These are phyloP conservation scores for Carabus problematicus DNA, from an alignment of 2,888 invertebrate genomes.

Conservation along the genomic window DNA sequence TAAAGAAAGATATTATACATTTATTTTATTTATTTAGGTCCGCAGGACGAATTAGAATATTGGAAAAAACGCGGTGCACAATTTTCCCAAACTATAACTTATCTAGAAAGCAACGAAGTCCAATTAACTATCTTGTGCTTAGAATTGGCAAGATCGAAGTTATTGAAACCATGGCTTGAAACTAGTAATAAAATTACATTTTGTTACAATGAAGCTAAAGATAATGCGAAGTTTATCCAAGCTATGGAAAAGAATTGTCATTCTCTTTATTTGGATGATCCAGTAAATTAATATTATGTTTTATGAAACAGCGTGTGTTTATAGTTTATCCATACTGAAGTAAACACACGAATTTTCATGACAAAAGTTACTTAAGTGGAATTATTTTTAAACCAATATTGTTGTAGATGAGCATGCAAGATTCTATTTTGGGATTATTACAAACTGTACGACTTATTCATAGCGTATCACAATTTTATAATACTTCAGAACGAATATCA, in stretches of 20 bases:
- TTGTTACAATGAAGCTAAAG: constrained; percentile 94
- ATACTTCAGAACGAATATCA: constrained; percentile 94
- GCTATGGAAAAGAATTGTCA: constrained; percentile 95
- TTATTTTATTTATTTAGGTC: constrained; percentile 64
- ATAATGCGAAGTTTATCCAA: constrained; percentile 94
- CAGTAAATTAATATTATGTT: constrained; percentile 64
- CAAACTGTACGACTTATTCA: constrained; percentile 94
- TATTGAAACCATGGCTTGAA: constrained; percentile 82
- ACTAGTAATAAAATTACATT: constrained; percentile 91
- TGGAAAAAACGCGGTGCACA: constrained; percentile 96
- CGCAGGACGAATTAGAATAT: constrained; percentile 93
- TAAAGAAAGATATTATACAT: too few relatives aligned
- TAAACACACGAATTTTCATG: constrained; percentile 13
- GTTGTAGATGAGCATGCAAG: constrained; percentile 80
- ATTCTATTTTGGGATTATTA: constrained; percentile 85
- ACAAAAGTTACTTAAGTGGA: constrained; percentile 55
- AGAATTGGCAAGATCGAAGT: constrained; percentile 77
- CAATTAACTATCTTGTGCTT: constrained; percentile 79
- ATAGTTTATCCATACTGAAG: background rate
- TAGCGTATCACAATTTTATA: constrained; percentile 94
- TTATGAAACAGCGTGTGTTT: background rate
- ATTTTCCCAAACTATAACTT: constrained; percentile 84
- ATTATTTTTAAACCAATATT: constrained; percentile 30
- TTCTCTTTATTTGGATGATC: constrained; percentile 90
- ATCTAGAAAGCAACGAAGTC: constrained; percentile 77